Evolutionary conservation across 1,140 invertebrate species (phyloP).

Genomic region (Grapholita molesta): DNA sequence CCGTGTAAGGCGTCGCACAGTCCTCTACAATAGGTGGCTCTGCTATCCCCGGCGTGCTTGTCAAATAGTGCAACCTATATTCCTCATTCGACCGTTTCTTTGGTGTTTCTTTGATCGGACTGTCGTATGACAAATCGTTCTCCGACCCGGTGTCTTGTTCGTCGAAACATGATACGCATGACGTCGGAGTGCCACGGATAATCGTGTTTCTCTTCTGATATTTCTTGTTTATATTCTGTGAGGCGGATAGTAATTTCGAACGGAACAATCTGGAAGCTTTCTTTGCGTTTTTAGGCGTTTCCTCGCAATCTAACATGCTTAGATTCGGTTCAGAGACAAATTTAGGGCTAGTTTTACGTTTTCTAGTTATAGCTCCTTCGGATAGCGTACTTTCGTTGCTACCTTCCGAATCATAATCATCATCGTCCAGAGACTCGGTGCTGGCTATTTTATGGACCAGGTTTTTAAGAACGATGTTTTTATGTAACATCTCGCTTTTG

Average conservation of each 20-base stretch:
- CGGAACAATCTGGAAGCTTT: constrained; percentile 63
- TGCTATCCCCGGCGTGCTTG: constrained; percentile 78
- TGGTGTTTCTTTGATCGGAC: constrained; percentile 42
- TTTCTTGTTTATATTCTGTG: constrained; percentile 56
- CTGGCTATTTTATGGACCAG: constrained; percentile 65
- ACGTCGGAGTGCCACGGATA: constrained; percentile 54
- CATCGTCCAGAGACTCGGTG: constrained; percentile 52
- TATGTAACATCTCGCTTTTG: constrained; percentile 64
- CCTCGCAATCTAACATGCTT: constrained; percentile 59
- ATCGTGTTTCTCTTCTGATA: constrained; percentile 54
- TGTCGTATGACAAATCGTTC: constrained; percentile 30
- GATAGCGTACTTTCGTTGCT: constrained; percentile 67
- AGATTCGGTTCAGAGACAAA: constrained; percentile 75
- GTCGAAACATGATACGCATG: constrained; percentile 65
- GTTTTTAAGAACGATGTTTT: constrained; percentile 67
- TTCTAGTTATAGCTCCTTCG: constrained; percentile 58
- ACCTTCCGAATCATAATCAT: constrained; percentile 62
- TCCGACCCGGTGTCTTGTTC: constrained; percentile 58
- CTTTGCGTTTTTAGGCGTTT: constrained; percentile 65
- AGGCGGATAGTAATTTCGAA: constrained; percentile 53
- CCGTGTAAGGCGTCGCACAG: constrained; percentile 65
- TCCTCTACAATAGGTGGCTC: constrained; percentile 49
- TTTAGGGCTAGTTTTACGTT: constrained; percentile 64
- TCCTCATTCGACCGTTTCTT: constrained; percentile 45
- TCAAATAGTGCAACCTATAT: constrained; percentile 70